Base-by-base conservation (phyloP, 2,797 vertebrate genomes). In the Rhincodon typus region DNA sequence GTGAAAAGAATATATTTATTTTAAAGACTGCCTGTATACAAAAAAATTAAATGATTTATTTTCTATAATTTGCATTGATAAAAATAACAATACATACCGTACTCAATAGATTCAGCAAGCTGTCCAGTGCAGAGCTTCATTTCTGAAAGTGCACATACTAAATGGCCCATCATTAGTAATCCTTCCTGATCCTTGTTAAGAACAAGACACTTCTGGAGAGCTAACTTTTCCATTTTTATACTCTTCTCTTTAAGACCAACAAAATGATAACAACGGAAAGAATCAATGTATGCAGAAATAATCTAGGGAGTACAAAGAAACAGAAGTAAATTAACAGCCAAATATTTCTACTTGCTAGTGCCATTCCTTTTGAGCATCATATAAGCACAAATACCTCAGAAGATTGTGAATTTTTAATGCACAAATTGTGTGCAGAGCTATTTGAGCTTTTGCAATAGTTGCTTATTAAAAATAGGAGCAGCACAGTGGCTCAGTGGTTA, bases 221-320 rank as follows among this genome's bases (percentile, higher is more conserved):
- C 96, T 70, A 87, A 57, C 27, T 12, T 15, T 69, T 96, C 95
- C 23, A 95, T 95, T 62, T 27, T 50, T 21, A 27, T 34, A 38
- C 94, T 87, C 69, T 84, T 34, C 15, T 69, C 57, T 50, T 82
- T 88, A 0, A 30, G 23, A 7, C 96, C 96, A 57, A 66, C 4
- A 10, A 95, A 67, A 66, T 96, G 94, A 66, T 96, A 96, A 94
- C 95, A 96, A 17, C 95, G 96, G 79, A 95, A 94, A 86, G 84
- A 94, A 96, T 96, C 96, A 69, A 96, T 69, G 74, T 67, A 74
- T 1, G 84, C 87, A 88, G 94, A 94, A 93, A 96, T 82, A n/a
- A 96, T 66, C 96, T 96, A 95, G 30, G 38, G 67, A 94, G 27
- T 46, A 57, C 69, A 53, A 90, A 57, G 72, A 13, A 57, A 77